Conservation (phyloP, 2,113 vertebrate species). For the Otocyon megalotis region DNA sequence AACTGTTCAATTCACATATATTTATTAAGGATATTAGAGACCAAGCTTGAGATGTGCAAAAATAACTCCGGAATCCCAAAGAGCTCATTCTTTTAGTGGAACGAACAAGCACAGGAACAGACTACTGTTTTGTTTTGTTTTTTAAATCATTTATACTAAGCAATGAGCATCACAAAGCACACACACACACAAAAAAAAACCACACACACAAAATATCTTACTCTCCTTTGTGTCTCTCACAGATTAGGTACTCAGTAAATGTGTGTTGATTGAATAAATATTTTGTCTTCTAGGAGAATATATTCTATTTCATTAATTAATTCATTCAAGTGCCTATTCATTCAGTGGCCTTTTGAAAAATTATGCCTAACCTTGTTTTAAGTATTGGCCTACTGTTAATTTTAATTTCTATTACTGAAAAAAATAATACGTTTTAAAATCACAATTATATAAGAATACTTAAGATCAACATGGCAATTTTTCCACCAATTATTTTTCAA, state of each 20-base stretch:
- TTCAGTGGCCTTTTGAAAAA: neutral
- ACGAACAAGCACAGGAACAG: neutral
- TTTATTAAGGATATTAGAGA: neutral
- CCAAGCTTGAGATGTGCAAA: neutral
- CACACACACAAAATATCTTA: neutral
- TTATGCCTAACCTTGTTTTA: neutral
- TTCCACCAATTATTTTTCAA: constrained; percentile 19
- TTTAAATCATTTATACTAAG: neutral
- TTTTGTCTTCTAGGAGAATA: neutral
- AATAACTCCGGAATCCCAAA: neutral
- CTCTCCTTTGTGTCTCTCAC: neutral
- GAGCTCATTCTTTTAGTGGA: neutral
- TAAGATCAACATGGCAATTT: neutral
- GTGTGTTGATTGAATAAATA: neutral
- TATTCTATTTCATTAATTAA: constrained; percentile 25
- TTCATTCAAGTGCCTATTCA: neutral
- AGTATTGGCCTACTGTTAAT: constrained; percentile 13
- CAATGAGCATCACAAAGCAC: neutral
- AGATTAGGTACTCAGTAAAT: neutral
- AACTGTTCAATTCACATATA: neutral
- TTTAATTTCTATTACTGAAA: constrained; percentile 37
- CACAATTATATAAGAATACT: neutral
- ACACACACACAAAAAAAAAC: too few species aligned
- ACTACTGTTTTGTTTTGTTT: neutral
- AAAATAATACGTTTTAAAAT: constrained; percentile 28